Percentiles rank a stretch among this genome's conserved stretches.
Conservation (phyloP, 2,888 invertebrate genomes). For the Malachius bipustulatus region DNA sequence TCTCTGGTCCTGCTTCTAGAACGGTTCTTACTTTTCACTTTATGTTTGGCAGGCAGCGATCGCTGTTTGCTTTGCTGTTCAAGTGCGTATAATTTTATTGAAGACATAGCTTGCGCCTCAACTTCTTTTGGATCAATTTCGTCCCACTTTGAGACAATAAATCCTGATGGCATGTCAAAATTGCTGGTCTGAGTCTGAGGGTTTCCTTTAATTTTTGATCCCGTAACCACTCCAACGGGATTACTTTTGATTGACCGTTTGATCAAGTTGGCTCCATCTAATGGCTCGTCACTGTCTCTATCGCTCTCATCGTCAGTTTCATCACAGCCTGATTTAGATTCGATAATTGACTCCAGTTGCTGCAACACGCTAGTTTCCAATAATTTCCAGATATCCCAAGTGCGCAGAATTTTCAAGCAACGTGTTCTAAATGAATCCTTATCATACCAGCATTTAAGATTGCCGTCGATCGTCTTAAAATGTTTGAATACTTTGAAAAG, state of each 20-base stretch:
- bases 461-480: slow-evolving; percentile 53
- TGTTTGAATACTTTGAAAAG: slow-evolving; percentile 62
- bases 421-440: slow-evolving; percentile 84
- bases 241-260: slow-evolving; percentile 26
- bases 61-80: slow-evolving; percentile 32
- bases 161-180: slow-evolving; percentile 42
- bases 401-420: slow-evolving; percentile 74
- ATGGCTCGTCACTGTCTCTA: slow-evolving; percentile 31
- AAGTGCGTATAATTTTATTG: slow-evolving; percentile 70
- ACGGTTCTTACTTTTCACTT: no score
- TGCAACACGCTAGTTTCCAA: slow-evolving; percentile 81
- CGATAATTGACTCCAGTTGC: slow-evolving; percentile 56
- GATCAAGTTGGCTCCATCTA: slow-evolving; percentile 32
- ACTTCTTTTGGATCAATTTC: slow-evolving; percentile 74
- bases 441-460: slow-evolving; percentile 63
- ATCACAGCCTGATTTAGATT: slow-evolving; percentile 1
- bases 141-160: slow-evolving; percentile 92
- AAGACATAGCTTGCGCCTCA: slow-evolving; percentile 69
- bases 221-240: slow-evolving; percentile 16
- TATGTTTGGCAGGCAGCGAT: no score
- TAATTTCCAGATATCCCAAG: slow-evolving; percentile 94
- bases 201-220: slow-evolving; percentile 11
- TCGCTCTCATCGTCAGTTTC: slow-evolving; percentile 29
- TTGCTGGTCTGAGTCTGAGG: slow-evolving; percentile 20
- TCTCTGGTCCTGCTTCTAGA: neutral